Percentiles rank a stretch among this genome's conserved stretches.
Conservation (phyloP, 2,113 vertebrate species). For the Madoqua kirkii region DNA sequence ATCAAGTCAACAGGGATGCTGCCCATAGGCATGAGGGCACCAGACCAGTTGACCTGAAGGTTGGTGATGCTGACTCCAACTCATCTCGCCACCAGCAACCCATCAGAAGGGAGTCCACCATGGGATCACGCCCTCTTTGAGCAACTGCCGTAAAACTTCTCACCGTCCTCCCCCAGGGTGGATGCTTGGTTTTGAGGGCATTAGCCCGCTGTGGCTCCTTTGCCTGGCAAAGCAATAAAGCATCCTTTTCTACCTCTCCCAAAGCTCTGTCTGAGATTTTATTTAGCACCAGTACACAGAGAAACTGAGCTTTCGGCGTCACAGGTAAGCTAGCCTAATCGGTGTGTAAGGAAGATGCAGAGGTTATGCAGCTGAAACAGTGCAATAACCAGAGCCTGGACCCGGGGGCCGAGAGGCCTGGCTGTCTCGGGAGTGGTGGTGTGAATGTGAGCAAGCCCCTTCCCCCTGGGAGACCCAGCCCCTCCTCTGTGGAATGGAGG, state of each 20-base stretch:
- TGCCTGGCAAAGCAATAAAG: neutral
- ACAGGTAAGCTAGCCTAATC: neutral
- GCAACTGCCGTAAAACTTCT: neutral
- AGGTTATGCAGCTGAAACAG: neutral
- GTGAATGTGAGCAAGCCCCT: neutral
- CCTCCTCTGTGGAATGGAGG: neutral
- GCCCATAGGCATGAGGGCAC: neutral
- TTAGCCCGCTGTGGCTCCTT: neutral
- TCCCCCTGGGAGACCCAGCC: neutral
- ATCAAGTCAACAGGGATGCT: neutral
- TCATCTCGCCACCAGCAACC: neutral
- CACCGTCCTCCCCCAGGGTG: neutral
- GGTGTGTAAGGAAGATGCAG: neutral
- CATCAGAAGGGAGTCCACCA: neutral
- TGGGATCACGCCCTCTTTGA: fast-evolving
- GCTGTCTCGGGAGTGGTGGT: fast-evolving
- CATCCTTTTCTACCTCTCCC: neutral
- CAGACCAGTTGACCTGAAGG: neutral
- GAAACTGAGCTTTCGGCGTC: neutral
- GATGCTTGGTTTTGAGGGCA: neutral
- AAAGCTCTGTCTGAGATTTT: neutral
- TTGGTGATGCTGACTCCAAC: neutral
- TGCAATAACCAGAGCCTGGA: neutral
- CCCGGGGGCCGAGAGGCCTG: fast-evolving
- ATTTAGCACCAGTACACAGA: neutral